phyloP scores from a whole-genome alignment of 2,888 invertebrate species.

The Bhutanitis thaidina region DNA sequence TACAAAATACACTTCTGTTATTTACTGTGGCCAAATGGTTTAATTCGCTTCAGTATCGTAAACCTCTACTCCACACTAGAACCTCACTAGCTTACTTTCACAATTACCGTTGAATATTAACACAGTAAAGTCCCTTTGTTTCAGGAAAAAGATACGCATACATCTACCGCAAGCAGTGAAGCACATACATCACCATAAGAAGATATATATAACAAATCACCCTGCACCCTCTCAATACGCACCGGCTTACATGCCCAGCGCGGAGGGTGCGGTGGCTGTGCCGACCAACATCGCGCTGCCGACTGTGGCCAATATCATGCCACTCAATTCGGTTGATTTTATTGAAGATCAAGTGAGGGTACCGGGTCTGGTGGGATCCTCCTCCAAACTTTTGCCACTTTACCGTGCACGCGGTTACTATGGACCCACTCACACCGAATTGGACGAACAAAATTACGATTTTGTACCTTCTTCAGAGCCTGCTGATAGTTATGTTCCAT shows the following conservation, averaged over 20 bases:
- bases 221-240: slow-evolving; percentile 70
- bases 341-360: slow-evolving; percentile 42
- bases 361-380: slow-evolving; percentile 41
- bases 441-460: slow-evolving; percentile 63
- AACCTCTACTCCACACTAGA: not conserved
- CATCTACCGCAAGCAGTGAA: slow-evolving; percentile 79
- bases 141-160: slow-evolving; percentile 78
- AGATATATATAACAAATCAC: slow-evolving; percentile 75
- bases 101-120: not conserved
- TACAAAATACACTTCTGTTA: slow-evolving; percentile 21
- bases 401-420: slow-evolving; percentile 72
- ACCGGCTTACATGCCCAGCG: slow-evolving; percentile 66
- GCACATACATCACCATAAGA: slow-evolving; percentile 77
- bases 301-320: slow-evolving; percentile 50
- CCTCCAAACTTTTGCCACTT: slow-evolving; percentile 64
- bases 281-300: slow-evolving; percentile 58
- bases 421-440: slow-evolving; percentile 57
- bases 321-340: slow-evolving; percentile 40
- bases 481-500: slow-evolving; percentile 42
- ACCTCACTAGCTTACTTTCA: too few relatives aligned
- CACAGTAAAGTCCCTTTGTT: slow-evolving; percentile 56
- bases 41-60: not conserved
- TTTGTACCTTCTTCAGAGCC: slow-evolving; percentile 48
- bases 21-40: not conserved
- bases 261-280: slow-evolving; percentile 62